phyloP scores from a whole-genome alignment of 1,140 invertebrate genomes.

The Chrysomallon squamiferum region DNA sequence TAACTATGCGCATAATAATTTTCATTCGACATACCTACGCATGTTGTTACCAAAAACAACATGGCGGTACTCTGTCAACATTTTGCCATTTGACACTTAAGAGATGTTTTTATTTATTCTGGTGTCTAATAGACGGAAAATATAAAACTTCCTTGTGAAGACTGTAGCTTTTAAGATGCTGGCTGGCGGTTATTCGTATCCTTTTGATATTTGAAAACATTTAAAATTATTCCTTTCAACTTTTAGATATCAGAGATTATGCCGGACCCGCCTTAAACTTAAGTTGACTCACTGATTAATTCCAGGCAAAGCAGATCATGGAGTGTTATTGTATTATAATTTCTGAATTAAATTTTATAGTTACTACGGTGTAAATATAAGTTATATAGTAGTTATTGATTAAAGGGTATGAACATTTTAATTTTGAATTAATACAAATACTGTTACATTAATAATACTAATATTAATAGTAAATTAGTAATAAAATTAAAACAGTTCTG shows the following conservation, averaged over 20 bases:
- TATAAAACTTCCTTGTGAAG: neutral
- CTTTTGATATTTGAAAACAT: slow-evolving; percentile 20
- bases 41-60: slow-evolving; percentile 51
- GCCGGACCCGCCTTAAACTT: too few relatives aligned
- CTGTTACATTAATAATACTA: too few relatives aligned
- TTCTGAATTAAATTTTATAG: neutral
- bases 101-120: neutral
- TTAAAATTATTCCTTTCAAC: too few relatives aligned
- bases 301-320: neutral
- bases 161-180: slow-evolving; percentile 18
- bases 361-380: neutral
- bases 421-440: too few relatives aligned
- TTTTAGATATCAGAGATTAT: too few relatives aligned
- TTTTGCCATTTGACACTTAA: neutral
- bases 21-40: slow-evolving; percentile 34
- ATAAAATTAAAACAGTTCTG: too few relatives aligned
- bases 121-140: neutral
- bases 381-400: neutral
- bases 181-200: slow-evolving; percentile 54
- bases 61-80: slow-evolving; percentile 29
- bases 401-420: too few relatives aligned
- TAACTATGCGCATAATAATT: neutral
- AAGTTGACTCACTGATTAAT: neutral
- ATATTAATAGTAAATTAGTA: too few relatives aligned
- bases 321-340: neutral